Percentiles rank a stretch among this genome's conserved stretches.
phyloP scores from a whole-genome alignment of 1,140 invertebrate species.

The Trichonephila clavipes region DNA sequence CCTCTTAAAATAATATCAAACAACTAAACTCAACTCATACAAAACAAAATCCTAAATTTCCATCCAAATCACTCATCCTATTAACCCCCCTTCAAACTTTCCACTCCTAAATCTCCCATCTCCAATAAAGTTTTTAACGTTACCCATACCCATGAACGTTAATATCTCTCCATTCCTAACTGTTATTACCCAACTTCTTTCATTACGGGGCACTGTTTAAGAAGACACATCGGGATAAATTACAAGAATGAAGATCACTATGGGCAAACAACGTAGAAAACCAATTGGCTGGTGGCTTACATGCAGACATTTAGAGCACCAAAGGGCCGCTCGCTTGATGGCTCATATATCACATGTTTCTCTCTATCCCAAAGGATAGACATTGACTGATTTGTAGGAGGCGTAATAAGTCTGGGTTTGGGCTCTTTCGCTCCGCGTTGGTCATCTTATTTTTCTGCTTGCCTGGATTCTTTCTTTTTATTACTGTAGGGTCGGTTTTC shows the following conservation, averaged over 20 bases:
- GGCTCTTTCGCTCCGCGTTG: neutral
- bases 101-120: too few relatives aligned
- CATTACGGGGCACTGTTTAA: constrained; percentile 1
- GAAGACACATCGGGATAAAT: constrained; percentile 14
- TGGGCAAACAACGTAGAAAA: constrained; percentile 11
- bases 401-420: constrained; percentile 23
- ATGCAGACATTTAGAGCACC: constrained; percentile 49
- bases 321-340: constrained; percentile 29
- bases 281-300: constrained; percentile 42
- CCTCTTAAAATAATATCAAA: too few relatives aligned
- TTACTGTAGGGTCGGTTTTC: neutral
- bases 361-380: constrained; percentile 14
- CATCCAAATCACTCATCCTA: too few relatives aligned
- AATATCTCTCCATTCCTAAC: constrained; percentile 1
- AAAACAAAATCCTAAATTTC: too few relatives aligned
- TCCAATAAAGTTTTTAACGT: too few relatives aligned
- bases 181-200: constrained; percentile 15
- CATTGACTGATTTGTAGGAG: constrained; percentile 10
- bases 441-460: neutral
- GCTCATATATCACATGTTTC: constrained; percentile 43
- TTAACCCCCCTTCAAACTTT: too few relatives aligned
- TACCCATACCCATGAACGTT: neutral
- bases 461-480: neutral
- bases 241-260: constrained; percentile 19
- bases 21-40: too few relatives aligned